Evolutionary conservation across 2,113 vertebrate genomes (phyloP), one percentile per base, ranked within the genome.

Genomic region (Paracanthobrama guichenoti): DNA sequence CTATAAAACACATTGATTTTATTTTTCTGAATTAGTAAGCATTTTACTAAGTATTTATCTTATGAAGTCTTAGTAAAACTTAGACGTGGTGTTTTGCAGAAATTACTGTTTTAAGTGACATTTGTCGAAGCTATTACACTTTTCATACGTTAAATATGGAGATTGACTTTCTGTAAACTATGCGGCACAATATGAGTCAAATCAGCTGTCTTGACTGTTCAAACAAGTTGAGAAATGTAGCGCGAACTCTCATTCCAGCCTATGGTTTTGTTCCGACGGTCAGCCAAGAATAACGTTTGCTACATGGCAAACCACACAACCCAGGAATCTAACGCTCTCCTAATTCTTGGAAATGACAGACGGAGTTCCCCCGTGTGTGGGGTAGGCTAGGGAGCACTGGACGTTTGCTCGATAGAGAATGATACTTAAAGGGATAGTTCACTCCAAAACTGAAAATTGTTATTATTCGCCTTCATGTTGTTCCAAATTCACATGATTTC

Each of bases 141-240:
- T 80, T 83, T 76, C 3, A 10, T 44, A 72, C 39, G 26, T 64
- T 50, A 20, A 50, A 81, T 53, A 8, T 73, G 67, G 42, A 73
- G 5, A 76, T 26, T 50, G 57, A 85, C 84, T 85, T 87, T 80
- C 67, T 80, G 84, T 75, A 80, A 85, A 4, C 83, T 24, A 82
- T 81, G 78, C 76, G 46, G 59, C 77, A 26, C 71, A 80, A 42
- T 85, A n/a, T 12, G 46, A 84, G 64, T 69, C 77, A 67, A 69
- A 57, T 24, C 62, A 75, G 48, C 59, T 79, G 77, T 59, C 4
- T 82, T 62, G 44, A n/a, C 71, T 39, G 26, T 72, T 59, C 57
- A 78, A 69, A 83, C 46, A 82, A 79, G 67, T 67, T 82, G 66
- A 75, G 31, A 66, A 55, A 79, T 62, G 31, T 24, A 48, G 53